A percentile compares a stretch with the other conserved stretches of the same genome.
These are phyloP conservation scores for Pseudonaja textilis DNA, from an alignment of 2,113 vertebrate genomes.

Conservation along the genomic window DNA sequence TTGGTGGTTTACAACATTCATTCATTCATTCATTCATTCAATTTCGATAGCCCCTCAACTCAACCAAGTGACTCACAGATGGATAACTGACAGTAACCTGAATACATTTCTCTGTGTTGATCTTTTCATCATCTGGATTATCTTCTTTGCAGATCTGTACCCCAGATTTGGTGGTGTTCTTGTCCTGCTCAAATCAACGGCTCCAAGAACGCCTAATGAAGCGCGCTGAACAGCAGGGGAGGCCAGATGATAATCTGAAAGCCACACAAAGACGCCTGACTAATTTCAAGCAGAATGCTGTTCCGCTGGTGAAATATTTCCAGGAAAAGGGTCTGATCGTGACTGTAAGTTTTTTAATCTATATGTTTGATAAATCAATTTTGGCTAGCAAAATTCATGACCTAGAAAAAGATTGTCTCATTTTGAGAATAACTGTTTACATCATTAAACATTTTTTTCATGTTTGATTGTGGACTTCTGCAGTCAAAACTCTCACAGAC, in stretches of 20 bases:
- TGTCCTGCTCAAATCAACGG: constrained; percentile 88
- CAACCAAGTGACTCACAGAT: not conserved
- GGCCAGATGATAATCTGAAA: constrained; percentile 96
- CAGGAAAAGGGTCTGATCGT: constrained; percentile 93
- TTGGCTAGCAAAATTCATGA: not conserved
- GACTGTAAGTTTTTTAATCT: constrained; percentile 78
- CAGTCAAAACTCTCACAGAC: not conserved
- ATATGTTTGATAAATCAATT: not conserved
- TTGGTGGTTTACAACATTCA: not conserved
- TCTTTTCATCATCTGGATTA: not conserved
- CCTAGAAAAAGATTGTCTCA: not conserved
- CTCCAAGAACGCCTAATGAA: constrained; percentile 91
- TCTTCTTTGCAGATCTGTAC: constrained; percentile 84
- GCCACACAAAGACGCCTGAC: constrained; percentile 90
- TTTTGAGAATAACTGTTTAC: not conserved
- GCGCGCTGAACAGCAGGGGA: constrained; percentile 89
- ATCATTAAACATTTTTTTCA: not conserved
- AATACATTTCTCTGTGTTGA: not conserved
- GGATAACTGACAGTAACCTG: not conserved
- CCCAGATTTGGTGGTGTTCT: constrained; percentile 94
- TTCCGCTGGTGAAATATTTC: constrained; percentile 94
- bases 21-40: not conserved
- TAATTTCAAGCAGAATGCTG: constrained; percentile 95
- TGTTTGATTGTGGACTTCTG: not conserved
- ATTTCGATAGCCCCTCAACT: not conserved